A percentile compares a stretch with the other conserved stretches of the same genome.
These are phyloP conservation scores for Rhynchonycteris naso DNA, from an alignment of 2,797 vertebrate genomes.

Conservation along the genomic window DNA sequence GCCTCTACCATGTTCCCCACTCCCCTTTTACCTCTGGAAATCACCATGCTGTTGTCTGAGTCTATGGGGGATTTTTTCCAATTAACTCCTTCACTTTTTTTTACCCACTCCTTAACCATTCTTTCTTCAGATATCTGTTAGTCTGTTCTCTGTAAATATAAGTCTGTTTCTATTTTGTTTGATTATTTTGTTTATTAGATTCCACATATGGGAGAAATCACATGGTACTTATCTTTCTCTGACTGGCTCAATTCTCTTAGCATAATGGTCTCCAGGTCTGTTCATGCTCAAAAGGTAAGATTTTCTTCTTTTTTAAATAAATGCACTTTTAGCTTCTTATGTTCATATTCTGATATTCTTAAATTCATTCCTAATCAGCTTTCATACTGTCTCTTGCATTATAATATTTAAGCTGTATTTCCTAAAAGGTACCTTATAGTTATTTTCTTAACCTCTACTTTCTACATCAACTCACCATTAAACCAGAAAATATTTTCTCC, in stretches of 20 bases:
- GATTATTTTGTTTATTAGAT: neutral
- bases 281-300: neutral
- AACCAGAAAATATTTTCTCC: neutral
- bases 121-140: neutral
- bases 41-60: neutral
- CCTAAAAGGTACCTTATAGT: neutral
- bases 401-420: neutral
- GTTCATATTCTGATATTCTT: neutral
- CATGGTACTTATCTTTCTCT: neutral
- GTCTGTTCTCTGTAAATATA: neutral
- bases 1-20: neutral
- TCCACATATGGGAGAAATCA: neutral
- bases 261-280: too few species aligned
- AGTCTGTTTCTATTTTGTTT: neutral
- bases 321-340: neutral
- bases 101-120: neutral
- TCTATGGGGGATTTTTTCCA: neutral
- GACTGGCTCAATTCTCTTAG: neutral
- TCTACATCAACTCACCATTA: neutral
- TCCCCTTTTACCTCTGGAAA: neutral
- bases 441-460: neutral
- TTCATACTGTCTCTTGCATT: neutral
- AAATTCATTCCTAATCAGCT: neutral
- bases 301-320: neutral
- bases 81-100: neutral